Evolutionary conservation across 2,113 vertebrate genomes (phyloP).

Genomic region (Carassius carassius): DNA sequence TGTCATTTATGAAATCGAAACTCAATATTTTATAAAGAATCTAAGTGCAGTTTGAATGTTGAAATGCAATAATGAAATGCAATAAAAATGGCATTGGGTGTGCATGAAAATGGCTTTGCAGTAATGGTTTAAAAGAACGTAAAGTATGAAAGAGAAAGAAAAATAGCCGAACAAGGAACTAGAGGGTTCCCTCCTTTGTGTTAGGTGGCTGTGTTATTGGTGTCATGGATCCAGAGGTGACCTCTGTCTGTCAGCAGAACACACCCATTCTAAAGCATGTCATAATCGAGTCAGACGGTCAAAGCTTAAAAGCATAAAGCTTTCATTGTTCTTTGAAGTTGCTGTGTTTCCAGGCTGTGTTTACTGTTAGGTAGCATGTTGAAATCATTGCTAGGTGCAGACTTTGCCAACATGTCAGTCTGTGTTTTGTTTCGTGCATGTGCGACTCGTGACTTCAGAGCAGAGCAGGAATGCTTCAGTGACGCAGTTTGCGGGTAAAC

Average conservation of each 20-base stretch:
- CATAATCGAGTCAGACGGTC: conserved; percentile 8
- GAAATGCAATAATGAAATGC: background rate
- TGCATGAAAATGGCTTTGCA: background rate
- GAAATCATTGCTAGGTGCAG: conserved; percentile 36
- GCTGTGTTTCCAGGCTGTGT: conserved; percentile 29
- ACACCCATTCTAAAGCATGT: conserved; percentile 20
- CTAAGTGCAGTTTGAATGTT: background rate
- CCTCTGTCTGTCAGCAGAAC: conserved; percentile 33
- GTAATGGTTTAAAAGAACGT: conserved; percentile 10
- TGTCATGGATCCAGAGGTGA: conserved; percentile 51
- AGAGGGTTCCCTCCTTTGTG: conserved; percentile 39
- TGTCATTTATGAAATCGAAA: background rate
- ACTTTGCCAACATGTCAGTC: background rate
- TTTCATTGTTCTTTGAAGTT: conserved; percentile 35
- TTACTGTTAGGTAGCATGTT: conserved; percentile 26
- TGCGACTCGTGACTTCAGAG: conserved; percentile 7
- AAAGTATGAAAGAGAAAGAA: background rate
- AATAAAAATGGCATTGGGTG: background rate
- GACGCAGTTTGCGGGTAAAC: conserved; percentile 68
- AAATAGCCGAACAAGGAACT: background rate
- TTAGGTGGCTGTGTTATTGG: conserved; percentile 36
- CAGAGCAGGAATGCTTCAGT: conserved; percentile 56
- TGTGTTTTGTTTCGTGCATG: background rate
- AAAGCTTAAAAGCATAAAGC: conserved; percentile 23
- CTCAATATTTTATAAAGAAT: background rate